Evolutionary conservation across 2,113 vertebrate genomes (phyloP), one percentile per base, ranked within the genome.

Genomic region (Mohoua ochrocephala): DNA sequence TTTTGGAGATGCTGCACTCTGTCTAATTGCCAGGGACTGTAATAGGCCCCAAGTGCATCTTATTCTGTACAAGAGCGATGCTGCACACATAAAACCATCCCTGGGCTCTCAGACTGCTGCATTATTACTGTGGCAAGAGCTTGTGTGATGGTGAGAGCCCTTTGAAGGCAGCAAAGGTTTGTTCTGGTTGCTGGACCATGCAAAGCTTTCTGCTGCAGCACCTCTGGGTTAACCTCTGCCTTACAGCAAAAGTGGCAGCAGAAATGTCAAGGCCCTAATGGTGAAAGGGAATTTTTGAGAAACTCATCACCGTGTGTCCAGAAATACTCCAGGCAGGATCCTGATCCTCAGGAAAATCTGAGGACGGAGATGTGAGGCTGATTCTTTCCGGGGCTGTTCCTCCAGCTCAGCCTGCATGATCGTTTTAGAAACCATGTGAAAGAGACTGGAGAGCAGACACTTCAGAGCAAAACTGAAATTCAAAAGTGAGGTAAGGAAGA

Each of bases 1-100:
- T 78, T 94, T 60, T 75, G 73, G 52, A 84, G 92, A 60, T 78
- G 91, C 65, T 71, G 92, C 37, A n/a, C 61, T 79, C 79, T 70
- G 18, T 19, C 53, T 94, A 60, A 74, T 80, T 95, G 54, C 71
- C 56, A 49, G 31, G 39, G 49, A 56, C 33, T 47, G 7, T 63
- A 81, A 81, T 23, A 35, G 50, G 64, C 44, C 83, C 76, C 91
- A 23, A 67, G 83, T n/a, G 83, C 60, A 20, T 64, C 50, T 52
- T 59, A 37, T 56, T 45, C 41, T 57, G 52, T 30, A 7, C 27
- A 60, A 70, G 71, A 90, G 20, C 0, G 0, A 45, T 70, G 84
- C 42, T 71, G 75, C 67, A 33, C 22, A 30, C 23, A 19, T 37
- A 88, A 77, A 70, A 41, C 2, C 52, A 23, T 22, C 71, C 56